Conservation (phyloP, 2,113 vertebrate species). For the Megaleporinus macrocephalus region DNA sequence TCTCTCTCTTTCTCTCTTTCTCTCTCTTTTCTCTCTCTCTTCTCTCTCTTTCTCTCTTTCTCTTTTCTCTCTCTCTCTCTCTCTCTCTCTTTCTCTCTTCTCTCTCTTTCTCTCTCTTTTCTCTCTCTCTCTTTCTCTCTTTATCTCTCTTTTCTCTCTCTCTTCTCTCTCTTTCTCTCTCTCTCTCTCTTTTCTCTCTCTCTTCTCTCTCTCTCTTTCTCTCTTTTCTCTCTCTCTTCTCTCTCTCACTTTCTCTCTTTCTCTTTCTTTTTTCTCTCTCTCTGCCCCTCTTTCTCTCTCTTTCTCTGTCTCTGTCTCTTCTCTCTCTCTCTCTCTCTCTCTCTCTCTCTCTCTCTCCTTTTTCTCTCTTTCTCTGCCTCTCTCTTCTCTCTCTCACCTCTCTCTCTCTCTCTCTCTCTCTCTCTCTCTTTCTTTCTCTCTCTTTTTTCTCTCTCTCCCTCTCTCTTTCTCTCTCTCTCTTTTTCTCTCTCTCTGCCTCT, state of each 20-base stretch:
- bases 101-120: not conserved
- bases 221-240: not conserved
- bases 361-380: not conserved
- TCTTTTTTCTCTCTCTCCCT: not conserved
- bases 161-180: not conserved
- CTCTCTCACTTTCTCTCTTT: constrained; percentile 1
- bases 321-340: not conserved
- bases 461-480: not conserved
- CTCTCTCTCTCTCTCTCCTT: not conserved
- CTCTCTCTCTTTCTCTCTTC: not conserved
- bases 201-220: not conserved
- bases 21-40: no score
- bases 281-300: not conserved
- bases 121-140: not conserved
- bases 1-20: no score
- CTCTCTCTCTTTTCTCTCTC: not conserved
- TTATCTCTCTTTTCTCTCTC: not conserved
- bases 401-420: constrained; percentile 7
- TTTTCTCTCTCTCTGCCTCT: not conserved
- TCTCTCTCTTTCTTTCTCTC: not conserved
- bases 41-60: not conserved
- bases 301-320: not conserved
- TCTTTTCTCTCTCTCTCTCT: not conserved
- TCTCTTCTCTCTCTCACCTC: not conserved
- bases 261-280: not conserved